Evolutionary conservation across 2,888 invertebrate genomes (phyloP).

Genomic region (Parasteatoda lunata): DNA sequence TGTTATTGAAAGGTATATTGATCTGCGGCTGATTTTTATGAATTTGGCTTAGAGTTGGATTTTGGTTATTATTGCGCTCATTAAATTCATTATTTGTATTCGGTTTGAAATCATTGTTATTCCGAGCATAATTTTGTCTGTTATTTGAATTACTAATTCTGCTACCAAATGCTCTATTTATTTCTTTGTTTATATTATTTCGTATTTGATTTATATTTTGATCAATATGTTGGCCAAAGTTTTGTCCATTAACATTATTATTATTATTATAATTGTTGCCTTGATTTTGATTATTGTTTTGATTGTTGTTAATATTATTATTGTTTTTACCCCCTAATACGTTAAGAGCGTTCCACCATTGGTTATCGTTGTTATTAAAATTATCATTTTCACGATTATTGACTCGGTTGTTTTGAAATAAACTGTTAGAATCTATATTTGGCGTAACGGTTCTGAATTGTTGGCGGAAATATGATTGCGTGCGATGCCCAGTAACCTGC

Average conservation of each 20-base stretch:
- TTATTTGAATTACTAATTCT: constrained; percentile 32
- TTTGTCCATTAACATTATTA: constrained; percentile 11
- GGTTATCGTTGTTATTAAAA: constrained; percentile 41
- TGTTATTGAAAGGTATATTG: constrained; percentile 10
- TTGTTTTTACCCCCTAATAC: constrained; percentile 34
- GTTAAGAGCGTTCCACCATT: constrained; percentile 60
- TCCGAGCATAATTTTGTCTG: constrained; percentile 17
- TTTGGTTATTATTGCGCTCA: constrained; percentile 1
- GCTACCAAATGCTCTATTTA: constrained; percentile 47
- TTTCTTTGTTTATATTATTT: constrained; percentile 42
- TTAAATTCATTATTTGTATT: constrained; percentile 13
- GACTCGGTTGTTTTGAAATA: constrained; percentile 17
- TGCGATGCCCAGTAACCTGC: constrained; percentile 53
- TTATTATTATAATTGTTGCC: constrained; percentile 21
- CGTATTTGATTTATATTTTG: constrained; percentile 45
- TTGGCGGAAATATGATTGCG: constrained; percentile 52
- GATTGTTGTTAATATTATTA: not conserved
- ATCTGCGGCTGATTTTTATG: no score
- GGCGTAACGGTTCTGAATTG: constrained; percentile 45
- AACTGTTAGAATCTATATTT: constrained; percentile 38
- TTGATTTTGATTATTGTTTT: not conserved
- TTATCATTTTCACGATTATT: constrained; percentile 10
- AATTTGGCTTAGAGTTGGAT: not conserved
- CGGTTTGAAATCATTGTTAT: constrained; percentile 20
- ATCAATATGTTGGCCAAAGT: constrained; percentile 16